Evolutionary conservation across 2,797 vertebrate species (phyloP), one percentile per base, ranked within the genome.

Genomic region (Melanotaenia boesemani): DNA sequence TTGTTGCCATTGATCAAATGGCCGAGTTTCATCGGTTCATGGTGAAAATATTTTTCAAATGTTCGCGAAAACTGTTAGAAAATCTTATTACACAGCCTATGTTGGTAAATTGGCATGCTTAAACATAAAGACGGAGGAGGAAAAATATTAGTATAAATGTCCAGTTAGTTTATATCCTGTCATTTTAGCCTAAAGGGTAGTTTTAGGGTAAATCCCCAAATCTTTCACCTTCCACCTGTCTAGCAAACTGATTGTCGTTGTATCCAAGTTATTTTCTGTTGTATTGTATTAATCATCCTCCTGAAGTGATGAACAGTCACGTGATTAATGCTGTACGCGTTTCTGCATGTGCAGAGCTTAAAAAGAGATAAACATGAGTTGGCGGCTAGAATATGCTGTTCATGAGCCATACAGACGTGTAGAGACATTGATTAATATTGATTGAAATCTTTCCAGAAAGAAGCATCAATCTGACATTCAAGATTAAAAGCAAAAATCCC

Each of bases 291-390:
- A 18, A 20, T 65, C 26, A 69, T 73, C 15, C 44, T 62, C 39
- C 7, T 28, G 36, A 34, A 54, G 36, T 2, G 44, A 67, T 72
- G 72, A 66, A 32, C 50, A 56, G 48, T 55, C 30, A 30, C 30
- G 30, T 6, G 30, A 30, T 30, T 30, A 30, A 30, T 30, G 11
- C 65, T 57, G 57, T 75, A 66, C 73, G 46, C 48, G 52, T 73
- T 67, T 65, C 39, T 70, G 15, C 22, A 30, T 62, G 37, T 54
- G 32, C 54, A 55, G 32, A 63, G 54, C 52, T 32, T 50, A 18
- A 46, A 63, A 70, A 71, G 39, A 58, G 72, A 80, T 67, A 12
- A 70, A 72, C 65, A 63, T 39, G 39, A 71, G 60, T 44, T 66
- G 26, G 24, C 54, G 50, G 16, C 1, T 13, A n/a, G 30, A 55